These are phyloP conservation scores for Hippoglossus hippoglossus DNA, from an alignment of 2,797 vertebrate genomes.

Conservation along the genomic window DNA sequence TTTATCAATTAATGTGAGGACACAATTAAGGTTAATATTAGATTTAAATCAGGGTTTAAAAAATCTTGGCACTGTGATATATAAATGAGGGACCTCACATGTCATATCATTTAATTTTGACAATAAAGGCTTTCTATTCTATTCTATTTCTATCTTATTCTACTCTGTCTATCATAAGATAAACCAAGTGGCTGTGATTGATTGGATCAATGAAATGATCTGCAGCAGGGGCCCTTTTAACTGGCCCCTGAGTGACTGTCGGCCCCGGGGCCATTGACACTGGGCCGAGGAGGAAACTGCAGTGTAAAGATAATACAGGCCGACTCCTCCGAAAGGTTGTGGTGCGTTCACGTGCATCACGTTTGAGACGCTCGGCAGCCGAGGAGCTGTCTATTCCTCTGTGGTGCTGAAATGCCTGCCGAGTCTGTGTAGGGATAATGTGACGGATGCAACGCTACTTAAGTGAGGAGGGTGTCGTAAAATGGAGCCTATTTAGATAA, in stretches of 20 bases:
- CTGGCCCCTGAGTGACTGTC: conserved; percentile 2
- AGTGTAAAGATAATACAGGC: conserved; percentile 34
- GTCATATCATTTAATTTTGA: no score
- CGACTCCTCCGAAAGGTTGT: background rate
- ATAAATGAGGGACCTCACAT: background rate
- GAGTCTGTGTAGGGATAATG: conserved; percentile 12
- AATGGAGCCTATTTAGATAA: background rate
- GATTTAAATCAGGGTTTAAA: background rate
- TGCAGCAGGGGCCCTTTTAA: conserved; percentile 1
- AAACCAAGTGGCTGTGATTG: background rate
- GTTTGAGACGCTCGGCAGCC: background rate
- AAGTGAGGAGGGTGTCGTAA: background rate
- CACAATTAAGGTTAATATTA: background rate
- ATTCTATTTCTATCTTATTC: no score
- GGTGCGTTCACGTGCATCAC: conserved; percentile 18
- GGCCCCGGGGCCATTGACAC: background rate
- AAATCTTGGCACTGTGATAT: background rate
- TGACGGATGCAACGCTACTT: background rate
- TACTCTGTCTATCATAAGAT: background rate
- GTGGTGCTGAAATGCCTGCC: conserved; percentile 55
- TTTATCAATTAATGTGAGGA: background rate
- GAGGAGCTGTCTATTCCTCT: conserved; percentile 38
- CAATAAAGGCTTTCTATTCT: no score
- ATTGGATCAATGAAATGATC: conserved; percentile 22
- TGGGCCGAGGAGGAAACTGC: conserved; percentile 19